Percentiles rank a stretch among this genome's conserved stretches.
These are phyloP conservation scores for Agrotis puta DNA, from an alignment of 2,888 invertebrate genomes.

Conservation along the genomic window DNA sequence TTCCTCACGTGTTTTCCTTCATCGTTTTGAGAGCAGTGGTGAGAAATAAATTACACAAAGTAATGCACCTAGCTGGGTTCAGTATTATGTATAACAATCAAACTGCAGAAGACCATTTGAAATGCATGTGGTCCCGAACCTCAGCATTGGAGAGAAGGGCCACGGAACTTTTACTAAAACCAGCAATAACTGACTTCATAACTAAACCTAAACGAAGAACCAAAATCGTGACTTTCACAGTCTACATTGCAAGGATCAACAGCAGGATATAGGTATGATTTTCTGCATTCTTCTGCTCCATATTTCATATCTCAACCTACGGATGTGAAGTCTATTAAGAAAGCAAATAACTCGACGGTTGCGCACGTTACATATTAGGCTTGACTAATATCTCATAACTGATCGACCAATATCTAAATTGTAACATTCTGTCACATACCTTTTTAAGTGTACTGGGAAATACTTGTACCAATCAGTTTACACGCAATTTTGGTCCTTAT, in stretches of 20 bases:
- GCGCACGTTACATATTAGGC: slow-evolving; percentile 27
- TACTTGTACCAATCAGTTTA: slow-evolving; percentile 25
- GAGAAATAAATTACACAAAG: too few relatives aligned
- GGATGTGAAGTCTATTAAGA: slow-evolving; percentile 33
- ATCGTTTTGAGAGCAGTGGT: too few relatives aligned
- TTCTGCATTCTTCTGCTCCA: slow-evolving; percentile 13
- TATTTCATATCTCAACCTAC: slow-evolving; percentile 13
- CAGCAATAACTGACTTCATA: too few relatives aligned
- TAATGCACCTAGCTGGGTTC: too few relatives aligned
- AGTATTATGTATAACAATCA: background rate
- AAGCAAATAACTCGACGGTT: slow-evolving; percentile 40
- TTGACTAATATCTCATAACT: slow-evolving; percentile 26
- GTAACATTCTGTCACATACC: slow-evolving; percentile 48
- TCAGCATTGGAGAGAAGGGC: background rate
- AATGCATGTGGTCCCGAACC: background rate
- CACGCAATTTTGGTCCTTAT: slow-evolving; percentile 22
- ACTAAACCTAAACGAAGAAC: background rate
- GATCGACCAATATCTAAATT: slow-evolving; percentile 55
- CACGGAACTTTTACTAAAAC: too few relatives aligned
- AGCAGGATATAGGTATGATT: background rate
- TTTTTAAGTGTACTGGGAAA: slow-evolving; percentile 35
- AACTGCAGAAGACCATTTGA: background rate
- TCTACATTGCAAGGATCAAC: background rate
- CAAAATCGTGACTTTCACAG: background rate
- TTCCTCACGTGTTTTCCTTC: too few relatives aligned